phyloP scores from a whole-genome alignment of 2,888 invertebrate genomes.

The Xestia ashworthii region DNA sequence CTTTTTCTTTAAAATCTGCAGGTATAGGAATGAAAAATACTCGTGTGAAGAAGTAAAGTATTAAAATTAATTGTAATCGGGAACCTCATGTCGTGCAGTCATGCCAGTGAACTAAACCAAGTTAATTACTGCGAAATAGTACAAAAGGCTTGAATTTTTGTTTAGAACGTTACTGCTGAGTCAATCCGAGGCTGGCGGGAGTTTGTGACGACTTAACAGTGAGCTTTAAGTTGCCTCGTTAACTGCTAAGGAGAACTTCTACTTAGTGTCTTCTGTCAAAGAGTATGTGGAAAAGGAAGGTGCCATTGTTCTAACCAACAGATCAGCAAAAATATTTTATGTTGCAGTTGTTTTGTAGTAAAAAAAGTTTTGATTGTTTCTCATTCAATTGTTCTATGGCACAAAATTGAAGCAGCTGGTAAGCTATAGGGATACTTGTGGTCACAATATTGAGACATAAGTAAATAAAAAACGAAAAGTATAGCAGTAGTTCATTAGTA shows the following conservation, averaged over 20 bases:
- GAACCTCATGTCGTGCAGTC: neutral
- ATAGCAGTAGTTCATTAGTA: no score
- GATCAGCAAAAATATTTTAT: neutral
- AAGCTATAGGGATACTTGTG: no score
- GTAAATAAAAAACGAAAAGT: no score
- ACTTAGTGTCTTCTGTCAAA: constrained; percentile 3
- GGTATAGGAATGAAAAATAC: no score
- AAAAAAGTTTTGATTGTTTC: no score
- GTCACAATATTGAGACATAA: no score
- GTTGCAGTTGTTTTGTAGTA: neutral
- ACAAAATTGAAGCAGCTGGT: no score
- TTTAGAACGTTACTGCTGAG: constrained; percentile 5
- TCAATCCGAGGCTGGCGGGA: neutral
- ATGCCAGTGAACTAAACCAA: neutral
- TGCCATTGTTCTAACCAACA: neutral
- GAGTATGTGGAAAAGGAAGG: neutral
- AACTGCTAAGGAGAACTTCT: constrained; percentile 26
- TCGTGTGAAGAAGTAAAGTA: no score
- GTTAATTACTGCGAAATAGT: neutral
- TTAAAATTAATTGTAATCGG: no score
- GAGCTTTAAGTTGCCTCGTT: constrained; percentile 24
- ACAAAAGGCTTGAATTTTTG: constrained; percentile 4
- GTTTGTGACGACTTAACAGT: constrained; percentile 13
- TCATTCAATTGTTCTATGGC: no score
- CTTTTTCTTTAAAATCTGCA: no score